phyloP scores from a whole-genome alignment of 2,113 vertebrate genomes.

The Meleagris gallopavo region DNA sequence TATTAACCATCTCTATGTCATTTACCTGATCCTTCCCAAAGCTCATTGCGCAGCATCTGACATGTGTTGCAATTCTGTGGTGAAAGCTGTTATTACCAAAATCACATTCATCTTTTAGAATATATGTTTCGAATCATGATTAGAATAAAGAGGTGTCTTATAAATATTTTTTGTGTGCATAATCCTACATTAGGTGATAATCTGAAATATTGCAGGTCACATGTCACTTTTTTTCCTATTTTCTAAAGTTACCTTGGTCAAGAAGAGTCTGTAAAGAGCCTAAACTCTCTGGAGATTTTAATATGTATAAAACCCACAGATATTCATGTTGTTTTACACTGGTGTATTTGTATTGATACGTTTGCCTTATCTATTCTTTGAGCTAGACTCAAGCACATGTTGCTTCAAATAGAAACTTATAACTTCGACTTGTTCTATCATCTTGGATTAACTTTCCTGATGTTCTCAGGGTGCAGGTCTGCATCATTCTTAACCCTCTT shows the following conservation, averaged over 20 bases:
- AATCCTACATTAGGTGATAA: neutral
- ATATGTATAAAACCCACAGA: neutral
- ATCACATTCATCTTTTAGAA: neutral
- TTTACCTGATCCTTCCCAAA: neutral
- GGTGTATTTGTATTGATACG: neutral
- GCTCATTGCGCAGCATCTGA: neutral
- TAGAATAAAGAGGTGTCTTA: neutral
- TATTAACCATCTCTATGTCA: slow-evolving; percentile 36
- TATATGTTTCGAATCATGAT: neutral
- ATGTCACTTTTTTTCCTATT: neutral
- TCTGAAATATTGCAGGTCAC: neutral
- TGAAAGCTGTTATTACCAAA: neutral
- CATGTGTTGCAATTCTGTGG: neutral
- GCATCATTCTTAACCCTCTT: neutral
- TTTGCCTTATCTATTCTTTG: neutral
- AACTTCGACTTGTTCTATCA: neutral
- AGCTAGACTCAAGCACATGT: neutral
- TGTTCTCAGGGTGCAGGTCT: neutral
- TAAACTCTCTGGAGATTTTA: neutral
- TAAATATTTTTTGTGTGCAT: neutral
- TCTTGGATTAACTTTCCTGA: neutral
- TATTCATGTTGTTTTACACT: neutral
- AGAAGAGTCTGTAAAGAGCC: neutral
- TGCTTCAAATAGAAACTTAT: neutral
- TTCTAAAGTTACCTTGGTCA: neutral